Evolutionary conservation across 2,888 invertebrate genomes (phyloP).

Genomic region (Lasioglossum malachurum): DNA sequence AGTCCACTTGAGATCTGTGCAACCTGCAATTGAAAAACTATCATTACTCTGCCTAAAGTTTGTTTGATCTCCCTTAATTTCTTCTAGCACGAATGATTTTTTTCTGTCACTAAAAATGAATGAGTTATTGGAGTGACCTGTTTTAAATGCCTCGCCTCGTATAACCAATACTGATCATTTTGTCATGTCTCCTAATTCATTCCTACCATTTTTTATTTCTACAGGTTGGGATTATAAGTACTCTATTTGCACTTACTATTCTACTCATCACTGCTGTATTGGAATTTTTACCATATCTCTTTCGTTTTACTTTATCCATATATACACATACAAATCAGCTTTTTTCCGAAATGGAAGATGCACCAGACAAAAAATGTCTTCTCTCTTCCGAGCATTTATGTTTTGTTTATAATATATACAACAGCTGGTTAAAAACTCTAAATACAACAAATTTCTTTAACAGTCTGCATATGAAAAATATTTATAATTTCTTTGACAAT

Average conservation of each 20-base stretch:
- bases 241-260: slow-evolving; percentile 77
- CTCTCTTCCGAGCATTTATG: slow-evolving; percentile 5
- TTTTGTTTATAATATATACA: slow-evolving; percentile 7
- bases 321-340: neutral
- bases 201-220: slow-evolving; percentile 78
- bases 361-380: neutral
- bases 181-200: slow-evolving; percentile 70
- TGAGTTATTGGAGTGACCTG: neutral
- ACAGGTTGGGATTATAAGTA: slow-evolving; percentile 83
- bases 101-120: slow-evolving; percentile 3
- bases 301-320: slow-evolving; percentile 31
- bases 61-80: neutral
- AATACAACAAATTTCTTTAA: slow-evolving; percentile 50
- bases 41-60: neutral
- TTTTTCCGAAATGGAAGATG: neutral
- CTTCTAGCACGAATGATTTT: neutral
- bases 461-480: slow-evolving; percentile 34
- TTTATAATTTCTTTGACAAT: slow-evolving; percentile 62
- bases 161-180: slow-evolving; percentile 42
- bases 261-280: slow-evolving; percentile 76
- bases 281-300: slow-evolving; percentile 70
- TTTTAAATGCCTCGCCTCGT: slow-evolving; percentile 16
- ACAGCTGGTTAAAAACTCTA: slow-evolving; percentile 56
- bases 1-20: neutral
- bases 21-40: neutral